Evolutionary conservation across 2,113 vertebrate species (phyloP).

Genomic region (Lamprotornis superbus): DNA sequence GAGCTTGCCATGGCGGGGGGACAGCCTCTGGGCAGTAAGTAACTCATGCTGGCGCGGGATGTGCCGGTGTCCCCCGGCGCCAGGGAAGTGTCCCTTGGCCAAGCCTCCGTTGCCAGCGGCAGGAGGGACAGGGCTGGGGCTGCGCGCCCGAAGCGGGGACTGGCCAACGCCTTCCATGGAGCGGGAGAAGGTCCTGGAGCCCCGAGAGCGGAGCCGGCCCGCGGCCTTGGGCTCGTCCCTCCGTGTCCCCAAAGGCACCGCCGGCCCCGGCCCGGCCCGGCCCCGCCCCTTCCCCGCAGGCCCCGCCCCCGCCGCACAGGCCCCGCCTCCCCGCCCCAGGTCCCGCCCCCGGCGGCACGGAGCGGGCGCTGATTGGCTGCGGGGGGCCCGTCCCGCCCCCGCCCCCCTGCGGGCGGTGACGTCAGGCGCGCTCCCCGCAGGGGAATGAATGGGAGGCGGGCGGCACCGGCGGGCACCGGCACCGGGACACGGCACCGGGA

Average conservation of each 20-base stretch:
- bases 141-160: rapidly evolving
- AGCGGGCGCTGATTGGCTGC: constrained; percentile 63
- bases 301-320: background rate
- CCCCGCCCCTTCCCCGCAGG: constrained; percentile 33
- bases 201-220: rapidly evolving
- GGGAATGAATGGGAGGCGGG: constrained; percentile 87
- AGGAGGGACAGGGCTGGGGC: background rate
- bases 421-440: constrained; percentile 89
- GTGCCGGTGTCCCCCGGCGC: rapidly evolving
- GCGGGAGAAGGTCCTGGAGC: background rate
- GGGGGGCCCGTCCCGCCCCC: constrained; percentile 23
- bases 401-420: constrained; percentile 81
- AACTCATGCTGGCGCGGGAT: rapidly evolving
- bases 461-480: constrained; percentile 18
- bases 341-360: background rate
- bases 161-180: rapidly evolving
- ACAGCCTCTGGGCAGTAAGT: rapidly evolving
- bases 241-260: background rate
- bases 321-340: background rate
- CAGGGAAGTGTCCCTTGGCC: rapidly evolving
- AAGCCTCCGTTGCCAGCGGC: rapidly evolving
- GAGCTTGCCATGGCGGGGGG: background rate
- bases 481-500: background rate
- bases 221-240: background rate
- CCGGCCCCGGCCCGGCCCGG: background rate